Evolutionary conservation across 2,113 vertebrate genomes (phyloP).

Genomic region (Bothrops jararaca): DNA sequence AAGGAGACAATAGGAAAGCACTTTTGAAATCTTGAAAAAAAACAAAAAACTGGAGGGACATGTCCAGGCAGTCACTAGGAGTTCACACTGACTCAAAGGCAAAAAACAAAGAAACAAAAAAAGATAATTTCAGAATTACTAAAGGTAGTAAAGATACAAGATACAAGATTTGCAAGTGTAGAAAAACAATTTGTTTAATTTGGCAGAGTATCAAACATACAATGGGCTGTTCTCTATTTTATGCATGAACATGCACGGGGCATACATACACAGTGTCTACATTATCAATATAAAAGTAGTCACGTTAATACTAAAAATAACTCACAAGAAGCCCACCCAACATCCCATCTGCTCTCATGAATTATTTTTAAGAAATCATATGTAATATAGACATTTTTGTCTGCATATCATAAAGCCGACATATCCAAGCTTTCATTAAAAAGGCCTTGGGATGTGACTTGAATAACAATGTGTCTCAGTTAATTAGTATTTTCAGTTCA

Average conservation of each 20-base stretch:
- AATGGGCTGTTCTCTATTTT: conserved; percentile 39
- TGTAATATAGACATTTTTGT: conserved; percentile 81
- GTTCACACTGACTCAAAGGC: neutral
- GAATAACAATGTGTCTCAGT: conserved; percentile 82
- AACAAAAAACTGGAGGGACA: neutral
- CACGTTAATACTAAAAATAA: conserved; percentile 69
- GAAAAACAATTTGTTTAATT: conserved; percentile 49
- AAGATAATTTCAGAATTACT: conserved; percentile 11
- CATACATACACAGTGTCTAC: conserved; percentile 42
- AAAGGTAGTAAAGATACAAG: conserved; percentile 36
- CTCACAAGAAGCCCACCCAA: conserved; percentile 61
- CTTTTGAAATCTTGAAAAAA: neutral
- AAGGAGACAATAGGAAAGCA: neutral
- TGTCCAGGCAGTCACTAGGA: neutral
- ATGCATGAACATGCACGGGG: conserved; percentile 5
- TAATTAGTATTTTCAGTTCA: conserved; percentile 87
- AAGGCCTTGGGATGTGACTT: conserved; percentile 77
- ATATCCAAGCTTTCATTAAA: conserved; percentile 80
- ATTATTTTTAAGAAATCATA: conserved; percentile 80
- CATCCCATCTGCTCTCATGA: conserved; percentile 78
- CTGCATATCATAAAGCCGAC: conserved; percentile 77
- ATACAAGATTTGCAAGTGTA: conserved; percentile 52
- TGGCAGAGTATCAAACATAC: conserved; percentile 48
- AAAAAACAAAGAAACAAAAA: neutral
- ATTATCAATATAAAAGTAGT: conserved; percentile 62